Percentiles rank a stretch among this genome's conserved stretches.
Conservation (phyloP, 2,113 vertebrate genomes). For the Salvelinus alpinus region DNA sequence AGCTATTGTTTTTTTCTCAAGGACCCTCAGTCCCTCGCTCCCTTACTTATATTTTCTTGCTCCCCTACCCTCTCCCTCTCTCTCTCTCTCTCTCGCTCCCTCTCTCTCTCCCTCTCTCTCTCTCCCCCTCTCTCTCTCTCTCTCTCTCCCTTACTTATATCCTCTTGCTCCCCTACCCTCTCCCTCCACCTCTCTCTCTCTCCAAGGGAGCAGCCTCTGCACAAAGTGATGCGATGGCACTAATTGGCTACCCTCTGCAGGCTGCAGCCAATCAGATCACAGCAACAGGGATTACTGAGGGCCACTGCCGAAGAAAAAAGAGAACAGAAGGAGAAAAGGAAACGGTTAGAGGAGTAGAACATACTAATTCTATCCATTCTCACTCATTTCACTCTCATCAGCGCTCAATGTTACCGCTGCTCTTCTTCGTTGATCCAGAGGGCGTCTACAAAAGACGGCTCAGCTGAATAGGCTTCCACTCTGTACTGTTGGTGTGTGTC, state of each 20-base stretch:
- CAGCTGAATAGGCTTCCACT: not conserved
- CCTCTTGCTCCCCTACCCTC: not conserved
- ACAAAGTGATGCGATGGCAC: slow-evolving; percentile 73
- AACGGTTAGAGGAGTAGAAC: slow-evolving; percentile 9
- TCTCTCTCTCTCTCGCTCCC: too few species aligned
- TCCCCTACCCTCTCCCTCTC: too few species aligned
- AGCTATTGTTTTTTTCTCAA: too few species aligned
- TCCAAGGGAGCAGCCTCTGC: slow-evolving; percentile 57
- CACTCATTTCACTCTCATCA: slow-evolving; percentile 16
- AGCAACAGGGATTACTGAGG: slow-evolving; percentile 49
- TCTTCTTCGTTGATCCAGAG: slow-evolving; percentile 2
- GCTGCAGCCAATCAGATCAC: slow-evolving; percentile 16
- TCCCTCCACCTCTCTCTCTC: slow-evolving; percentile 25
- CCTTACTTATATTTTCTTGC: too few species aligned
- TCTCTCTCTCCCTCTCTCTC: too few species aligned
- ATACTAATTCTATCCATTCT: slow-evolving; percentile 45
- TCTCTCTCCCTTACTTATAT: too few species aligned
- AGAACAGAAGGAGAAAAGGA: slow-evolving; percentile 19
- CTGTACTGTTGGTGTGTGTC: too few species aligned
- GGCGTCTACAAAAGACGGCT: not conserved
- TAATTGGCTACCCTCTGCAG: slow-evolving; percentile 71
- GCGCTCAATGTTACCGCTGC: not conserved
- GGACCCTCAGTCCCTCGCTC: slow-evolving; percentile 19
- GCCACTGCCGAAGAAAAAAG: slow-evolving; percentile 34
- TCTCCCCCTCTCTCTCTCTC: too few species aligned